Conservation (phyloP, 2,888 invertebrate genomes). For the Eilema sororculum region DNA sequence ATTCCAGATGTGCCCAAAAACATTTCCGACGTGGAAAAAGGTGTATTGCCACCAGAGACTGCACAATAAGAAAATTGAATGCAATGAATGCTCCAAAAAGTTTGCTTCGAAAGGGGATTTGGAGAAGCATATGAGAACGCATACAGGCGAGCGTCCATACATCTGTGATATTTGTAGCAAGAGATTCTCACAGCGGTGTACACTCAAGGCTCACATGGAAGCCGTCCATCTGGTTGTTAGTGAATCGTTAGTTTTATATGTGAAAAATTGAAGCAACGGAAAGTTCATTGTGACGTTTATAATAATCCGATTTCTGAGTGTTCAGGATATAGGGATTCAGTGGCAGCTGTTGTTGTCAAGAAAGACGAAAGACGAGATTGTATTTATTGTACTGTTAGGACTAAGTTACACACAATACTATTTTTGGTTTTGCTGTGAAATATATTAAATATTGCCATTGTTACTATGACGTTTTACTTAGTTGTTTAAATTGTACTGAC, state of each 20-base stretch:
- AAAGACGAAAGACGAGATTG: neutral
- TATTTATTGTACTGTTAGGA: neutral
- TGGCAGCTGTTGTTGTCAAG: neutral
- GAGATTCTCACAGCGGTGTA: slow-evolving; percentile 68
- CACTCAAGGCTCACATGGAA: slow-evolving; percentile 66
- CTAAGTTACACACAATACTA: neutral
- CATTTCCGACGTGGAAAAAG: slow-evolving; percentile 66
- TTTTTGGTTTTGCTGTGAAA: neutral
- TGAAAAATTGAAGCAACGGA: neutral
- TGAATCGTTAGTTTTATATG: slow-evolving; percentile 12
- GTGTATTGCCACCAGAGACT: slow-evolving; percentile 69
- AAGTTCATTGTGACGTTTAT: neutral
- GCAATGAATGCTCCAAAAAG: slow-evolving; percentile 69
- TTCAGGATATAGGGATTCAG: neutral
- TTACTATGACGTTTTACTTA: neutral
- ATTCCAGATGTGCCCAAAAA: slow-evolving; percentile 74
- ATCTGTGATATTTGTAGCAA: slow-evolving; percentile 67
- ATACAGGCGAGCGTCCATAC: slow-evolving; percentile 78
- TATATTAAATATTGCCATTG: neutral
- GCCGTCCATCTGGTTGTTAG: slow-evolving; percentile 51
- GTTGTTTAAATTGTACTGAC: too few species aligned
- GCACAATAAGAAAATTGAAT: slow-evolving; percentile 67
- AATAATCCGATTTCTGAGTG: neutral
- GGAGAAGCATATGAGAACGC: slow-evolving; percentile 73
- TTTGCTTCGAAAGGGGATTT: slow-evolving; percentile 76